phyloP scores from a whole-genome alignment of 2,797 vertebrate species.

The Aphelocoma californica region DNA sequence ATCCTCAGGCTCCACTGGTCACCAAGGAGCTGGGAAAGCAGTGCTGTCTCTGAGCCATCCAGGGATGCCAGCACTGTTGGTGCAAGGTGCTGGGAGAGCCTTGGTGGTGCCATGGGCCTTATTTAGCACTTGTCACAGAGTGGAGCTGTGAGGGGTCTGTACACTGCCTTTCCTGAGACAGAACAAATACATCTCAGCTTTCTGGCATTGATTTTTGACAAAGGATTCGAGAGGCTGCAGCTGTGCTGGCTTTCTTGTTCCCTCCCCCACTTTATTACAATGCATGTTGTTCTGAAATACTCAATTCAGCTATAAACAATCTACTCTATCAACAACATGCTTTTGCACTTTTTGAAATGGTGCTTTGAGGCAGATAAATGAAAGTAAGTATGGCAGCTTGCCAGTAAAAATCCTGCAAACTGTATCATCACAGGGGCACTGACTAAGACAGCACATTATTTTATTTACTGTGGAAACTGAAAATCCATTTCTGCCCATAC shows the following conservation, averaged over 20 bases:
- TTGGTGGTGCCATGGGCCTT: conserved; percentile 27
- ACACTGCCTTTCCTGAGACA: conserved; percentile 61
- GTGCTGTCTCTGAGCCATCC: background rate
- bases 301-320: conserved; percentile 92
- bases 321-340: conserved; percentile 92
- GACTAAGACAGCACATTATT: conserved; percentile 67
- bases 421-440: conserved; percentile 69
- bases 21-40: background rate
- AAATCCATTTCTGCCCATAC: conserved; percentile 74
- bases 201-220: conserved; percentile 72
- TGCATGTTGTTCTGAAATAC: conserved; percentile 78
- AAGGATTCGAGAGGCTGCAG: conserved; percentile 74
- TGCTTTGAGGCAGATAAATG: conserved; percentile 91
- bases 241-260: conserved; percentile 51
- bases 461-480: conserved; percentile 74
- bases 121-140: conserved; percentile 61
- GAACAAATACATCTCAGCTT: conserved; percentile 63
- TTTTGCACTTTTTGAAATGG: conserved; percentile 96
- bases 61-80: background rate
- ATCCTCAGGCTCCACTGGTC: conserved; percentile 5
- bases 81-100: conserved; percentile 31
- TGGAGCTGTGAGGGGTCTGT: conserved; percentile 53
- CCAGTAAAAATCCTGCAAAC: conserved; percentile 81
- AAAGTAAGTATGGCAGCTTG: conserved; percentile 87
- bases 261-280: conserved; percentile 74